Conservation (phyloP, 35 echinoderm and acorn worm species). For the Apostichopus californicus region DNA sequence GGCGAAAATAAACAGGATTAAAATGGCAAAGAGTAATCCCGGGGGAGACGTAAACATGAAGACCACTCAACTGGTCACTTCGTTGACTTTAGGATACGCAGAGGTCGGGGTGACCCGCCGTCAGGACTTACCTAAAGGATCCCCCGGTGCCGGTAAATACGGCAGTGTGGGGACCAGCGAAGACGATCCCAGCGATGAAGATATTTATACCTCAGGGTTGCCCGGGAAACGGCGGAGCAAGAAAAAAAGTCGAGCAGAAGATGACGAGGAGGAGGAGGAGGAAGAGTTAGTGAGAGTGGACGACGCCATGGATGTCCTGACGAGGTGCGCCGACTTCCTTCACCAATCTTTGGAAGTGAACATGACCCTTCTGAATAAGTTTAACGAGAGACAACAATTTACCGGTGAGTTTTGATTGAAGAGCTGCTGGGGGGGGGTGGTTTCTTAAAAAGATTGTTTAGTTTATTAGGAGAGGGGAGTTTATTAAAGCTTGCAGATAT, state of each 20-base stretch:
- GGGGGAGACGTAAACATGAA: not conserved
- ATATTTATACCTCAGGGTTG: conserved; percentile 21
- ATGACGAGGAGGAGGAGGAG: not conserved
- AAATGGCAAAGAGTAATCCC: not conserved
- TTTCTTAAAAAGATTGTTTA: no score
- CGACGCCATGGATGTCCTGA: not conserved
- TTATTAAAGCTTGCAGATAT: no score
- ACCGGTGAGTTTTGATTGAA: not conserved
- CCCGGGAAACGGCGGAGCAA: not conserved
- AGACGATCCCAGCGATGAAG: conserved; percentile 4
- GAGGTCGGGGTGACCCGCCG: not conserved
- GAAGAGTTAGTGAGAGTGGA: conserved; percentile 8
- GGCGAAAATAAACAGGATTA: conserved; percentile 8
- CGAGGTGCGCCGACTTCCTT: not conserved
- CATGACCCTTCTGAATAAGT: not conserved
- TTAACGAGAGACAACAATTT: not conserved
- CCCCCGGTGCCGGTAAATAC: not conserved
- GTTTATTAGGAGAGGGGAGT: no score
- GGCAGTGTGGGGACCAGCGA: not conserved
- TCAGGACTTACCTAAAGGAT: not conserved
- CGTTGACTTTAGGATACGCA: not conserved
- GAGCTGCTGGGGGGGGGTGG: no score
- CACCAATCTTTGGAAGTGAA: conserved; percentile 26
- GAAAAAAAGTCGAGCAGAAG: not conserved
- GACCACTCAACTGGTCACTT: not conserved